Evolutionary conservation across 2,797 vertebrate genomes (phyloP), one percentile per base, ranked within the genome.

Genomic region (Philypnodon macrostomus): DNA sequence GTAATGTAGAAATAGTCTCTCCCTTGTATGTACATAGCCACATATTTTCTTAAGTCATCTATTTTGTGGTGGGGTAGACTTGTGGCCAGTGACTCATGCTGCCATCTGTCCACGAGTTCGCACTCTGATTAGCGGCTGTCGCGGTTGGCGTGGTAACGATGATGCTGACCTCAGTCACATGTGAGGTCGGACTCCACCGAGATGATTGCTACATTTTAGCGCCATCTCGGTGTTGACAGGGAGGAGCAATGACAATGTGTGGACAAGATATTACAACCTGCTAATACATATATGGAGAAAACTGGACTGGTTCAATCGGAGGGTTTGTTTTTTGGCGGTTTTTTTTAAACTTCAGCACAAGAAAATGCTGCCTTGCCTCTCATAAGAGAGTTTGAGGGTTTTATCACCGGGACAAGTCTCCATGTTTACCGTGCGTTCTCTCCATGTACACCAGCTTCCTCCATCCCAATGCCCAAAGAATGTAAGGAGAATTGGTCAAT

Each of bases 41-140:
- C 27, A 23, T 13, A 18, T 57, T 55, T 57, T 12, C 11, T 41
- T 47, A 8, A 16, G 2, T 21, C 10, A 1, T 61, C 50, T 35
- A 27, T 73, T 55, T 71, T 63, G 18, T 63, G 39, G 38, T 49
- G 60, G 37, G 52, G 17, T 58, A 11, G 47, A 61, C 73, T 45
- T 63, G 54, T 52, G 29, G 24, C 0, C 8, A 50, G 52, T 85
- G 82, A 83, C 56, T 86, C 79, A 86, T 1, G 47, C 36, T 6
- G 31, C 51, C 27, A 24, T 59, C 63, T 23, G 31, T 51, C 47
- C 48, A 52, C 32, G 48, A n/a, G n/a, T 65, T 76, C 59, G 58
- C 65, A 49, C 68, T 58, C 67, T 54, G 64, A 73, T 83, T 77
- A 79, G 75, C 74, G 77, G 67, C 75, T 72, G 70, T 60, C 68